Evolutionary conservation across 2,113 vertebrate species (phyloP).

Genomic region (Bambusicola thoracicus): DNA sequence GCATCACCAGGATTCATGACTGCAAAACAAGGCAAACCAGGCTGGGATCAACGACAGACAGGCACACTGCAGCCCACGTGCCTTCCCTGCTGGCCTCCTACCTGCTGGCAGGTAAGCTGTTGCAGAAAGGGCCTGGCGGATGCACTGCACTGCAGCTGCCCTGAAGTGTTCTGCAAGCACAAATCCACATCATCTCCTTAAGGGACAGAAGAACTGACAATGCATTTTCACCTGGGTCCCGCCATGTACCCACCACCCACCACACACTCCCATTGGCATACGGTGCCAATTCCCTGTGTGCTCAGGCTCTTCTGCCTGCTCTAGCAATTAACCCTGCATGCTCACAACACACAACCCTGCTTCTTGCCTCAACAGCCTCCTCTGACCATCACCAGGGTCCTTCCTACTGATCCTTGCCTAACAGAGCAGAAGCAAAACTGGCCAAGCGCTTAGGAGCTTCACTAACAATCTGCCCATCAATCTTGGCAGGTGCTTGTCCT

Average conservation of each 20-base stretch:
- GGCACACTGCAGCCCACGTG: neutral
- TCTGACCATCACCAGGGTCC: too few species aligned
- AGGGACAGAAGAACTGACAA: neutral
- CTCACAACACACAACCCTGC: rapidly evolving
- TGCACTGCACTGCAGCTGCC: neutral
- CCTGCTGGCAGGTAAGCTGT: neutral
- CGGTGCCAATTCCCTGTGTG: neutral
- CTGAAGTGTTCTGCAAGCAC: neutral
- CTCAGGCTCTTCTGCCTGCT: neutral
- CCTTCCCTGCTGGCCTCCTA: neutral
- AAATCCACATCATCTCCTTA: neutral
- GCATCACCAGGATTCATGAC: neutral
- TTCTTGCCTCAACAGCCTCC: neutral
- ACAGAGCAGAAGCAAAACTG: neutral
- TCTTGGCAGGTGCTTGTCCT: neutral
- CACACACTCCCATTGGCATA: neutral
- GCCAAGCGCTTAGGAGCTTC: neutral
- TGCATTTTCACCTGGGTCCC: neutral
- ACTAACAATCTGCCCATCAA: neutral
- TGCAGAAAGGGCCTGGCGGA: neutral
- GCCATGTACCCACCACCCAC: too few species aligned
- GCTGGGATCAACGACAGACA: neutral
- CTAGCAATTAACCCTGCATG: neutral
- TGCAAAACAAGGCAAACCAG: neutral
- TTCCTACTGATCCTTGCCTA: neutral